These are phyloP conservation scores for Acanthurus lineatus DNA, from an alignment of 2,797 vertebrate species.

Conservation along the genomic window DNA sequence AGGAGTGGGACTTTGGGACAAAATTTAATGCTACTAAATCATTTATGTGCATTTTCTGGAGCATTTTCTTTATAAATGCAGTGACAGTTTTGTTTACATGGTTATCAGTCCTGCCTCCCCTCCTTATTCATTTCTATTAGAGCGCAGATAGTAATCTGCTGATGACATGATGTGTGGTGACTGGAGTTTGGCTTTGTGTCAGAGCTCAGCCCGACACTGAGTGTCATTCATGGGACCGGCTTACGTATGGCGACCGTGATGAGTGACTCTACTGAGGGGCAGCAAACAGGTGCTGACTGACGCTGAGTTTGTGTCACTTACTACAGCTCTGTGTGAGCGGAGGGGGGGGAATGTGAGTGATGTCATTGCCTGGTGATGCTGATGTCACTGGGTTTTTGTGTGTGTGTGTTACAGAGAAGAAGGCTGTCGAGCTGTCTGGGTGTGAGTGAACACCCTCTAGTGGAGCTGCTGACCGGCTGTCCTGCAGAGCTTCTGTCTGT, in stretches of 20 bases:
- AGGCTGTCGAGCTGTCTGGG: conserved; percentile 66
- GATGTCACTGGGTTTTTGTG: conserved; percentile 60
- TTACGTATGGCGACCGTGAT: conserved; percentile 66
- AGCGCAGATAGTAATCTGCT: conserved; percentile 53
- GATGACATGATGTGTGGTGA: conserved; percentile 76
- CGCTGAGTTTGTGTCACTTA: conserved; percentile 52
- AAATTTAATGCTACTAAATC: background rate
- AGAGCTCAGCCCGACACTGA: conserved; percentile 65
- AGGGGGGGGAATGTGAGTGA: conserved; percentile 57
- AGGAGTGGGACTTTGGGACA: background rate
- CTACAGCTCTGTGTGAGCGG: conserved; percentile 43
- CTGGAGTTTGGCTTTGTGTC: conserved; percentile 59
- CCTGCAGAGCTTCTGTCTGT: conserved; percentile 49
- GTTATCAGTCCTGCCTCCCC: background rate
- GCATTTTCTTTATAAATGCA: background rate
- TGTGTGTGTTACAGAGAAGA: conserved; percentile 66
- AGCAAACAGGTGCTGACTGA: conserved; percentile 71
- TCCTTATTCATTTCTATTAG: conserved; percentile 18
- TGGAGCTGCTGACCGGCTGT: conserved; percentile 61
- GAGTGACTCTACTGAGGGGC: conserved; percentile 70
- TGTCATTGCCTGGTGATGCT: conserved; percentile 72
- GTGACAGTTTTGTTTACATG: conserved; percentile 2
- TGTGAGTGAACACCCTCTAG: conserved; percentile 75
- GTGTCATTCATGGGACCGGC: conserved; percentile 61
- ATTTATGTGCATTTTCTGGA: background rate